Conservation (phyloP, 1,140 invertebrate genomes). For the Macrobrachium rosenbergii region DNA sequence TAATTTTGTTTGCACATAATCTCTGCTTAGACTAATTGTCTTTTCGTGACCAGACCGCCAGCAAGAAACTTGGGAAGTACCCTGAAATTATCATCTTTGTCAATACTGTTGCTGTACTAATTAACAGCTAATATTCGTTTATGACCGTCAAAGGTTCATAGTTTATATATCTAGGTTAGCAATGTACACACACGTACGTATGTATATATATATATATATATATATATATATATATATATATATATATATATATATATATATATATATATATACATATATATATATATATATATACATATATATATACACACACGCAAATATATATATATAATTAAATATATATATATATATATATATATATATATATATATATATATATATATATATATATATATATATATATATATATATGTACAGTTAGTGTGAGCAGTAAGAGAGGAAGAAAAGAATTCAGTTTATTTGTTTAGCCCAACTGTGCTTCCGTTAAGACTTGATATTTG, state of each 20-base stretch:
- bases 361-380: constrained; percentile 11
- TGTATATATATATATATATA: no score
- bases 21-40: no score
- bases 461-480: no score
- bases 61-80: no score
- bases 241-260: background rate
- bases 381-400: constrained; percentile 7
- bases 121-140: background rate
- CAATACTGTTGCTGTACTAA: background rate
- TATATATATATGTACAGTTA: background rate
- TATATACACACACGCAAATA: background rate
- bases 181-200: background rate
- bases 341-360: constrained; percentile 26
- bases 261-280: background rate
- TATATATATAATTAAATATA: background rate
- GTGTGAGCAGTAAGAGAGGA: no score
- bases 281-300: background rate
- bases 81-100: no score
- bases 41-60: no score
- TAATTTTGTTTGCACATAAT: no score
- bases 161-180: background rate
- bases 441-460: background rate
- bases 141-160: background rate
- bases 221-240: background rate
- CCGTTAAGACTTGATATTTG: no score